Conservation (phyloP, 2,797 vertebrate genomes). For the Chelon labrosus region DNA sequence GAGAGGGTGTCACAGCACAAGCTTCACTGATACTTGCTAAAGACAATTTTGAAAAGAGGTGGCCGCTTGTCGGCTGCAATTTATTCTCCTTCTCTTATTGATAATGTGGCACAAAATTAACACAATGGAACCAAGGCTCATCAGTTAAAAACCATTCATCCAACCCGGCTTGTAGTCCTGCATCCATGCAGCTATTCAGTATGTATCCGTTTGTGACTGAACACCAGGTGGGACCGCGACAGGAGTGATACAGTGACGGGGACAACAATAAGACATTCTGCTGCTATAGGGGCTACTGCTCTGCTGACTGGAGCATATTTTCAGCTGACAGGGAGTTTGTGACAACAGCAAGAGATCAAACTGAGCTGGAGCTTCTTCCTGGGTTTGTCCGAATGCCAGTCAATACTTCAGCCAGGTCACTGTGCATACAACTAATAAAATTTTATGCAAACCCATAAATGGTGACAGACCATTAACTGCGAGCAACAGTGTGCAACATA, state of each 20-base stretch:
- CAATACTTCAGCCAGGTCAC: conserved; percentile 7
- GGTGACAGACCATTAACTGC: conserved; percentile 16
- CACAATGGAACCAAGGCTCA: neutral
- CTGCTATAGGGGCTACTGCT: conserved; percentile 45
- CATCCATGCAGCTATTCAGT: conserved; percentile 9
- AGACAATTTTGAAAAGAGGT: neutral
- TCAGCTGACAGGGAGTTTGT: conserved; percentile 68
- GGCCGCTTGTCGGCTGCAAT: neutral
- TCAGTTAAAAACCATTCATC: neutral
- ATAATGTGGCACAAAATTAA: neutral
- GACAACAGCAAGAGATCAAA: conserved; percentile 51
- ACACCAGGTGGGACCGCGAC: conserved; percentile 24
- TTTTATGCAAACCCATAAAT: conserved; percentile 9
- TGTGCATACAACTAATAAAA: conserved; percentile 3
- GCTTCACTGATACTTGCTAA: neutral
- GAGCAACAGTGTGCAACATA: conserved; percentile 6
- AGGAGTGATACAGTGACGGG: conserved; percentile 34
- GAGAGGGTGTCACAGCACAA: conserved; percentile 34
- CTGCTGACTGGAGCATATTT: conserved; percentile 73
- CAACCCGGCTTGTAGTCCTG: neutral
- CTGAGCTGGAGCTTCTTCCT: conserved; percentile 13
- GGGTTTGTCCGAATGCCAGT: conserved; percentile 3
- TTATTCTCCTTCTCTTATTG: neutral
- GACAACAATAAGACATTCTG: conserved; percentile 50
- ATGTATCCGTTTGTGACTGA: conserved; percentile 49